Percentiles rank a stretch among this genome's conserved stretches.
phyloP scores from a whole-genome alignment of 2,113 vertebrate genomes.

The Astatotilapia flaviijosephi region DNA sequence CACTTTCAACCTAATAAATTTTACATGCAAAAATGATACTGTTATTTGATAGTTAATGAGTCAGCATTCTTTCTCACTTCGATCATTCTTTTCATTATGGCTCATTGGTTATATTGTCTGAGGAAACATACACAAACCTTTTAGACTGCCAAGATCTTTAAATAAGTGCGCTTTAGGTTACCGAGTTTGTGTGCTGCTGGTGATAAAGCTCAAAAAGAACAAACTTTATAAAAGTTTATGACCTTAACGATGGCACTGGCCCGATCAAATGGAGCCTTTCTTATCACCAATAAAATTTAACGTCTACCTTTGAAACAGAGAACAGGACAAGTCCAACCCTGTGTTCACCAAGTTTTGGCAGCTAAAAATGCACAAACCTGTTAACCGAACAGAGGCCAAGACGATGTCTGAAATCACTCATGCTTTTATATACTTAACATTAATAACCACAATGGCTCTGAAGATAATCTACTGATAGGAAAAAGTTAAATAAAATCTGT shows the following conservation, averaged over 20 bases:
- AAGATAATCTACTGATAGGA: background rate
- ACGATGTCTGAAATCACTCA: background rate
- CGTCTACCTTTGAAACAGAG: conserved; percentile 17
- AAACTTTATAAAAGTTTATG: background rate
- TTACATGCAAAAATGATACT: background rate
- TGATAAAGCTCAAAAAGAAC: background rate
- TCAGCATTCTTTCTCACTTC: background rate
- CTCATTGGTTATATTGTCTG: background rate
- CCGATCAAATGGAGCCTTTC: background rate
- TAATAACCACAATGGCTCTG: background rate
- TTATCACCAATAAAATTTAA: conserved; percentile 20
- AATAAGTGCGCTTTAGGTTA: background rate
- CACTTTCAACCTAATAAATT: background rate
- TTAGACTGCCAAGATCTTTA: background rate
- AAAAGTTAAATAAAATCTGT: background rate
- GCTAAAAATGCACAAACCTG: background rate
- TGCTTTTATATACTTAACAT: background rate
- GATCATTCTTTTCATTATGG: background rate
- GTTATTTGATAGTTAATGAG: background rate
- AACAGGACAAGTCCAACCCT: background rate
- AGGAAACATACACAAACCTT: background rate
- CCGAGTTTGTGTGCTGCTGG: background rate
- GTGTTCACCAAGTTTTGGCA: background rate
- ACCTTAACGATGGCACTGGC: background rate
- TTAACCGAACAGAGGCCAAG: background rate